These are phyloP conservation scores for Hyposoter didymator DNA, from an alignment of 2,888 invertebrate genomes.

Conservation along the genomic window DNA sequence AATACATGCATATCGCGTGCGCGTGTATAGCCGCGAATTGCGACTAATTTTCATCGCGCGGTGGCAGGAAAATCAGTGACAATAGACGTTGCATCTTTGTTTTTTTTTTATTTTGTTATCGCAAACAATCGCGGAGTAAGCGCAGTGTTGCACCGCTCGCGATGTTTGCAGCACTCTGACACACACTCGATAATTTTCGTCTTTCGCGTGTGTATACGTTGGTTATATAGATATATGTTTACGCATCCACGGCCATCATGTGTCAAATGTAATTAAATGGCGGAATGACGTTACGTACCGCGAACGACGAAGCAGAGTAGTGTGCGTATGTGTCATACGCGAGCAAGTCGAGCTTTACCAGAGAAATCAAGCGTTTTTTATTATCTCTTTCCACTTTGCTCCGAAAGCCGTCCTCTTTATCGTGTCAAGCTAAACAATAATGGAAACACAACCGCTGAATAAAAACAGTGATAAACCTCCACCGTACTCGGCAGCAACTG, in stretches of 20 bases:
- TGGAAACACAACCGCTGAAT: conserved; percentile 75
- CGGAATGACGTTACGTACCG: conserved; percentile 38
- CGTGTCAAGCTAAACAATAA: conserved; percentile 53
- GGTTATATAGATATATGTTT: conserved; percentile 1
- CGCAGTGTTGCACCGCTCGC: conserved; percentile 21
- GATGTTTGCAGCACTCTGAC: conserved; percentile 62
- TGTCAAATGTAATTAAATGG: conserved; percentile 62
- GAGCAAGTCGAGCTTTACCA: conserved; percentile 6
- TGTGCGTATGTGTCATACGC: conserved; percentile 20
- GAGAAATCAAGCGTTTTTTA: conserved; percentile 21
- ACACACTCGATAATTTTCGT: conserved; percentile 45
- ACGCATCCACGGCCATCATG: conserved; percentile 39
- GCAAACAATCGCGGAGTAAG: conserved; percentile 9
- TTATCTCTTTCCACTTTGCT: conserved; percentile 10
- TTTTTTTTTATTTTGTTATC: conserved; percentile 22
- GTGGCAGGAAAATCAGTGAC: not conserved
- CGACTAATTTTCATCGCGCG: not conserved
- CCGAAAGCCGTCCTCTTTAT: conserved; percentile 20
- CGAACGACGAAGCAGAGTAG: not conserved
- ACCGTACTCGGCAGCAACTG: conserved; percentile 73
- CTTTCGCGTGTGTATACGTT: conserved; percentile 15
- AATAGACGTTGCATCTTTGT: conserved; percentile 1
- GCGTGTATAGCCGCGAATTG: conserved; percentile 13
- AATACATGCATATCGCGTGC: not conserved
- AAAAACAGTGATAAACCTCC: conserved; percentile 74